Evolutionary conservation across 2,113 vertebrate species (phyloP).

Genomic region (Salvelinus namaycush): DNA sequence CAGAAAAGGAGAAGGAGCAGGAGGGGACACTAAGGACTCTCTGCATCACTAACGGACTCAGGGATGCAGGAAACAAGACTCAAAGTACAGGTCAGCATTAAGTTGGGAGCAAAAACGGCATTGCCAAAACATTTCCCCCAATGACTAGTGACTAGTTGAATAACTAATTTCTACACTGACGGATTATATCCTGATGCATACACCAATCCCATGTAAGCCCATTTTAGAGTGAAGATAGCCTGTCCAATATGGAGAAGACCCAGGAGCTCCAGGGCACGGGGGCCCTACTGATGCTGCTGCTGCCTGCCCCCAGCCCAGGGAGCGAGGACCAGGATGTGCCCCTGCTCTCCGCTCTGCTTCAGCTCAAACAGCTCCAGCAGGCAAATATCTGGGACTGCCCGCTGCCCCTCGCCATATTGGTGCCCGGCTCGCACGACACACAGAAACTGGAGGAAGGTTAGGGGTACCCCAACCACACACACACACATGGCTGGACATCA

Average conservation of each 20-base stretch:
- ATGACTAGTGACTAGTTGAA: too few relatives aligned
- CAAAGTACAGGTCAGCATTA: conserved; percentile 79
- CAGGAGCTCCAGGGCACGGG: conserved; percentile 84
- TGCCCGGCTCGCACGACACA: conserved; percentile 60
- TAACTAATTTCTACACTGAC: not conserved
- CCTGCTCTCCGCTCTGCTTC: conserved; percentile 86
- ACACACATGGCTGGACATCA: not conserved
- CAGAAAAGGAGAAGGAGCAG: not conserved
- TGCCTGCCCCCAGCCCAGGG: conserved; percentile 68
- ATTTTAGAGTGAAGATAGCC: conserved; percentile 53
- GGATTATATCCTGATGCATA: too few relatives aligned
- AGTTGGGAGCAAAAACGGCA: conserved; percentile 61
- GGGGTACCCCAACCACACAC: not conserved
- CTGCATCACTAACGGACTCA: conserved; percentile 64
- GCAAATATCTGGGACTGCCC: conserved; percentile 82
- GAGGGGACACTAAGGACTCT: conserved; percentile 78
- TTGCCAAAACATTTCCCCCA: too few relatives aligned
- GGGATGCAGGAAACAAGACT: conserved; percentile 47
- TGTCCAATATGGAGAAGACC: conserved; percentile 73
- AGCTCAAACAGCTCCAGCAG: conserved; percentile 89
- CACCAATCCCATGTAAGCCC: too few relatives aligned
- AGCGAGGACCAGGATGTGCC: conserved; percentile 76
- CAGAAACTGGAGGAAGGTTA: conserved; percentile 67
- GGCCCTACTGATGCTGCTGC: conserved; percentile 79
- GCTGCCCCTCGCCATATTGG: conserved; percentile 82